A percentile compares a stretch with the other conserved stretches of the same genome.
These are phyloP conservation scores for Coenonympha arcania DNA, from an alignment of 2,888 invertebrate genomes.

Conservation along the genomic window DNA sequence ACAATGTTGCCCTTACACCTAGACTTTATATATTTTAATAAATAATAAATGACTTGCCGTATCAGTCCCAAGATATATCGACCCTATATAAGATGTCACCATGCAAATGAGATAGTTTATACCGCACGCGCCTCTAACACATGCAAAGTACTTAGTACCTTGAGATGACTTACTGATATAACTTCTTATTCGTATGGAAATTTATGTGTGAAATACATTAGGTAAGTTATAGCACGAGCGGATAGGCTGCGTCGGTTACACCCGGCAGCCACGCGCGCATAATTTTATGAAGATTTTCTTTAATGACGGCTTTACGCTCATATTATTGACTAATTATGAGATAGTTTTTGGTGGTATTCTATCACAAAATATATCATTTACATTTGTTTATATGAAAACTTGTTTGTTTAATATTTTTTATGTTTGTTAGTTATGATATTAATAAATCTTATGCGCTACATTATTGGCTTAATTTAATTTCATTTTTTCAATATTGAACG, in stretches of 20 bases:
- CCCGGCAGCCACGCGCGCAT: conserved; percentile 24
- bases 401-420: too few species aligned
- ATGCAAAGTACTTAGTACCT: conserved; percentile 62
- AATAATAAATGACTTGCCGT: neutral
- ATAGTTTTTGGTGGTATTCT: too few species aligned
- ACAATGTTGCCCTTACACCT: too few species aligned
- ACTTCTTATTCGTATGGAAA: conserved; percentile 62
- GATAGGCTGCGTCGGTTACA: conserved; percentile 11
- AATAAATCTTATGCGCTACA: too few species aligned
- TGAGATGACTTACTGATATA: conserved; percentile 53
- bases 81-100: conserved; percentile 16
- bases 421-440: too few species aligned
- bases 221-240: conserved; percentile 39
- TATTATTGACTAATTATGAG: neutral
- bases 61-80: neutral
- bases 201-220: conserved; percentile 56
- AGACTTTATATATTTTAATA: too few species aligned
- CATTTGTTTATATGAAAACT: too few species aligned
- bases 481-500: too few species aligned
- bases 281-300: conserved; percentile 18
- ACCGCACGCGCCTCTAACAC: conserved; percentile 57
- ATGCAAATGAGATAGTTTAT: conserved; percentile 26
- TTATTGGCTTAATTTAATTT: too few species aligned
- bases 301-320: conserved; percentile 15
- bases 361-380: too few species aligned